These are phyloP conservation scores for Coreius guichenoti DNA, from an alignment of 2,797 vertebrate genomes.

Conservation along the genomic window DNA sequence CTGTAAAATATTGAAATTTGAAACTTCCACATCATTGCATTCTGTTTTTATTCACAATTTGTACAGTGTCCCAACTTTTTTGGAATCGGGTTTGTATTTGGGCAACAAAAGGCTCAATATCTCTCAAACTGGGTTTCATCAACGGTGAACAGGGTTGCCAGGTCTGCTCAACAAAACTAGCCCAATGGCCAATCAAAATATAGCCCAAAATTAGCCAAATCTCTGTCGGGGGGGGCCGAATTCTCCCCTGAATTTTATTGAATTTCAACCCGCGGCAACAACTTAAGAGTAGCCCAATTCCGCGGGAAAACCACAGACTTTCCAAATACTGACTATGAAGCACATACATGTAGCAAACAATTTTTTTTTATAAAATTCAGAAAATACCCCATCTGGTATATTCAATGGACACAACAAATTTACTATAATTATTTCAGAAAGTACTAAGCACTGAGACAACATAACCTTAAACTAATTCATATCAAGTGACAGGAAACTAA, in stretches of 20 bases:
- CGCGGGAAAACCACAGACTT: background rate
- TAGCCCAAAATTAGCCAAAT: too few species aligned
- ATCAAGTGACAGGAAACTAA: conserved; percentile 55
- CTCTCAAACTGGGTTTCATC: background rate
- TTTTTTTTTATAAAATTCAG: background rate
- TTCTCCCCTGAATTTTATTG: too few species aligned
- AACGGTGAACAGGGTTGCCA: background rate
- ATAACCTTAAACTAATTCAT: conserved; percentile 56
- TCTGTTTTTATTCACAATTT: too few species aligned
- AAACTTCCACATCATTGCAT: too few species aligned
- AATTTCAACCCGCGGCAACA: background rate
- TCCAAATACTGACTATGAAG: background rate
- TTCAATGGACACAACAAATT: background rate
- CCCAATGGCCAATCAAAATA: too few species aligned
- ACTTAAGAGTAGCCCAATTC: background rate
- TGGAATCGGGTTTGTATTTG: too few species aligned
- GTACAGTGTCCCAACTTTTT: too few species aligned
- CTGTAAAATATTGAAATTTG: too few species aligned
- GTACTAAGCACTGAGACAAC: background rate
- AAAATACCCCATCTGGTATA: background rate
- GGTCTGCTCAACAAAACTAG: background rate
- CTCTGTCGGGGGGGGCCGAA: background rate
- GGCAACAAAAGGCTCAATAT: background rate
- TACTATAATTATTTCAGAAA: conserved; percentile 13
- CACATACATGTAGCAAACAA: background rate